A percentile compares a stretch with the other conserved stretches of the same genome.
These are phyloP conservation scores for Tetragnatha montana DNA, from an alignment of 2,888 invertebrate genomes.

Conservation along the genomic window DNA sequence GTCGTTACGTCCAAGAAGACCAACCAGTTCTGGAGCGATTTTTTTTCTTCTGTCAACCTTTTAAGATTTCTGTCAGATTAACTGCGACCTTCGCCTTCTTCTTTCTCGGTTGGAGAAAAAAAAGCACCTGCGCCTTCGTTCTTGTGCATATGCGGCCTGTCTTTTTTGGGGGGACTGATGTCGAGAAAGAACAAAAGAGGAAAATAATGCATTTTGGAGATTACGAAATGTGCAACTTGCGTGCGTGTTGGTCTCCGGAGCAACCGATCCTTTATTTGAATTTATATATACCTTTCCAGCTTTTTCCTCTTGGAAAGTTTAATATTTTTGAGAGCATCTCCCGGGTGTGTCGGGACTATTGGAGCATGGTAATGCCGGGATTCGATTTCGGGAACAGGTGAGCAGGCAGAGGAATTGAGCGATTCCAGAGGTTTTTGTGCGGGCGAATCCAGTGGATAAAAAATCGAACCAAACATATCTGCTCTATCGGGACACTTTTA, in stretches of 20 bases:
- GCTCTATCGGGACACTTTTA: too few relatives aligned
- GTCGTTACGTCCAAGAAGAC: conserved; percentile 28
- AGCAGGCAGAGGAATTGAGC: neutral
- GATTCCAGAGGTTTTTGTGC: neutral
- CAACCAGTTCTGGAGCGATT: conserved; percentile 36
- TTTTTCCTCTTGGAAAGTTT: neutral
- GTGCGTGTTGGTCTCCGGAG: neutral
- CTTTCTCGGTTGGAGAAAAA: neutral
- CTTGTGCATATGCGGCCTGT: neutral
- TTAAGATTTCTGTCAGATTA: conserved; percentile 26
- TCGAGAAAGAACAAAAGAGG: neutral
- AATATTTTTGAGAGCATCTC: neutral
- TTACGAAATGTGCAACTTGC: neutral
- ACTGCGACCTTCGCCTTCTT: conserved; percentile 35
- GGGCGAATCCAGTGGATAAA: too few relatives aligned
- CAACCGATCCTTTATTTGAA: neutral
- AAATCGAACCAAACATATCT: too few relatives aligned
- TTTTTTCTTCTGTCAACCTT: conserved; percentile 20
- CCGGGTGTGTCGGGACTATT: neutral
- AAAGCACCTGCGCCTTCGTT: conserved; percentile 21
- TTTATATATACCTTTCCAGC: too few relatives aligned
- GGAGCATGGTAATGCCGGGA: neutral
- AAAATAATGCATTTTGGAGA: neutral
- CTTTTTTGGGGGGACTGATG: neutral
- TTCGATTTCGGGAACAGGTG: neutral